Evolutionary conservation across 1,140 invertebrate genomes (phyloP), one percentile per base, ranked within the genome.

Genomic region (Aphelinus atriplicis): DNA sequence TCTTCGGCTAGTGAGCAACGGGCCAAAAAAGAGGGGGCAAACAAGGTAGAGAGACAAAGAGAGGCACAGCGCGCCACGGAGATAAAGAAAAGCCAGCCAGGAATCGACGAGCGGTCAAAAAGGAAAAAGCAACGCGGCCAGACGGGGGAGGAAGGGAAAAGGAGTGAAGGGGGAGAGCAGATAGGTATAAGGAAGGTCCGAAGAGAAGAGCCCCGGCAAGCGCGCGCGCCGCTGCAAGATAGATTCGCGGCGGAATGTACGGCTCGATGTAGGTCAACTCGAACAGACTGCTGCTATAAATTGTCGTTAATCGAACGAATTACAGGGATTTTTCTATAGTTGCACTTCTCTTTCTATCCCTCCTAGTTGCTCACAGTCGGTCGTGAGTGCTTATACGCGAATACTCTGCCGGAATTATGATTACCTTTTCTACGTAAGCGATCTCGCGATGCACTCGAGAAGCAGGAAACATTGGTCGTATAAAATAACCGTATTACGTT

Each of bases 291-390:
- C 50, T 6, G 61, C 70, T 77, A 77, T 77, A 77, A 77, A 77
- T 77, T 73, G 71, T 48, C 69, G 60, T 73, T 77, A 77, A 77
- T 77, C 75, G 71, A 73, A 77, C 70, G 75, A 77, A 77, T 77
- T 77, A 77, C 53, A 73, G 60, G 75, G 70, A 77, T 73, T 77
- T 77, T 77, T 61, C 47, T 68, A 53, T 66, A 73, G 55, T 45
- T 50, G 71, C 63, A 51, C 9, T 51, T 47, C 48, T 58, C 53
- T n/a, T n/a, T 9, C 48, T 71, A 26, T 46, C 57, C 26, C 26
- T 26, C 26, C 26, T 26, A 26, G 26, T 26, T 26, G 26, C 26
- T 26, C 26, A 26, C 26, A 26, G 26, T 26, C 26, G 26, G 26
- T 26, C 26, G 26, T 26, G 26, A 26, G 26, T 26, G 26, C 26